phyloP scores from a whole-genome alignment of 2,888 invertebrate species.

The Buathra laborator region DNA sequence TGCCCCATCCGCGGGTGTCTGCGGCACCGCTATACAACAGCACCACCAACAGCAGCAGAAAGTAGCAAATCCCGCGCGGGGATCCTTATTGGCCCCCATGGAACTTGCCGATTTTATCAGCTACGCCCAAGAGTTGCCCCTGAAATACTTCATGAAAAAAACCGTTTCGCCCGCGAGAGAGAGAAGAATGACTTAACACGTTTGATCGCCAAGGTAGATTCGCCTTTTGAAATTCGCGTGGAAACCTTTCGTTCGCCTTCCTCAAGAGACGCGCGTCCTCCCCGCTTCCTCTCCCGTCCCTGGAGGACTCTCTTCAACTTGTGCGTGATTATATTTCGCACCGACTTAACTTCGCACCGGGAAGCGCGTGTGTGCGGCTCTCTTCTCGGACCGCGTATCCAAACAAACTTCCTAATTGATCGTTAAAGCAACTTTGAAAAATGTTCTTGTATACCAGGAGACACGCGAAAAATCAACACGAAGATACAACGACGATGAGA shows the following conservation, averaged over 20 bases:
- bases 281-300: background rate
- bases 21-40: constrained; percentile 49
- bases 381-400: constrained; percentile 2
- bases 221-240: constrained; percentile 67
- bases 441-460: background rate
- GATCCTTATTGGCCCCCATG: constrained; percentile 68
- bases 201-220: constrained; percentile 69
- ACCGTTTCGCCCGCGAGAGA: constrained; percentile 50
- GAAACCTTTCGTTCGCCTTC: constrained; percentile 59
- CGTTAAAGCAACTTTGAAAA: constrained; percentile 51
- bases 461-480: constrained; percentile 42
- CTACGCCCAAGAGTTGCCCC: constrained; percentile 66
- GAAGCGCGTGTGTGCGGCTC: background rate
- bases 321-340: constrained; percentile 52
- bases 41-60: constrained; percentile 62
- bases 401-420: constrained; percentile 65
- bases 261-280: constrained; percentile 25
- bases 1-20: constrained; percentile 71
- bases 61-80: constrained; percentile 57
- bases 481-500: constrained; percentile 18
- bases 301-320: background rate
- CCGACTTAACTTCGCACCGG: constrained; percentile 54
- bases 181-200: constrained; percentile 70
- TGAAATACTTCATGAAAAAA: constrained; percentile 68
- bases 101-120: constrained; percentile 67